Evolutionary conservation across 2,888 invertebrate genomes (phyloP).

Genomic region (Pyrrhosoma nymphula): DNA sequence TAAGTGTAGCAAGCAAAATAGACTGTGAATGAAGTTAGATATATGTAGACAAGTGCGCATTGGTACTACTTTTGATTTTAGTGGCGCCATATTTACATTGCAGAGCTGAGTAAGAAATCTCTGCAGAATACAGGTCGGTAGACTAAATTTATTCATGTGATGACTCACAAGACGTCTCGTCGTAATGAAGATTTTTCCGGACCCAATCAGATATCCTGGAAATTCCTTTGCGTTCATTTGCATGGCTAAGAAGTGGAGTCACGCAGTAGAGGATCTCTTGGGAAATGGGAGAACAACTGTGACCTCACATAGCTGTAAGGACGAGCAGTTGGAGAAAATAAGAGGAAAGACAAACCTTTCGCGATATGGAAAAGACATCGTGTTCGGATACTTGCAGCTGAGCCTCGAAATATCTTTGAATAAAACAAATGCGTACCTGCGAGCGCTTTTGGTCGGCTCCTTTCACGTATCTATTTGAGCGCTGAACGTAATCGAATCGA

Average conservation of each 20-base stretch:
- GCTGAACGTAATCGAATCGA: background rate
- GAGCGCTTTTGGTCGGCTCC: background rate
- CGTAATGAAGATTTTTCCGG: background rate
- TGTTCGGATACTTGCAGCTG: background rate
- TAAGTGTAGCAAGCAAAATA: no score
- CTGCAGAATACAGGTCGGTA: no score
- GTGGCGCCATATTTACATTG: no score
- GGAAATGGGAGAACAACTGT: background rate
- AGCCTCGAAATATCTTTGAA: background rate
- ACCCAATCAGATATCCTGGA: background rate
- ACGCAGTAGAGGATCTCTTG: background rate
- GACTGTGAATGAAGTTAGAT: no score
- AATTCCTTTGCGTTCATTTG: background rate
- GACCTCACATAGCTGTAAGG: background rate
- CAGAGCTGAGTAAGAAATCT: no score
- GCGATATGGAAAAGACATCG: background rate
- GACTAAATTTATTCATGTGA: no score
- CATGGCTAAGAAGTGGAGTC: background rate
- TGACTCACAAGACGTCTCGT: background rate
- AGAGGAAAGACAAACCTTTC: background rate
- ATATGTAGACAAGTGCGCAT: no score
- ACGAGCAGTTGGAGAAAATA: background rate
- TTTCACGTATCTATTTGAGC: background rate
- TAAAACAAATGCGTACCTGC: slow-evolving; percentile 19
- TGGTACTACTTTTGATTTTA: no score